Conservation (phyloP, 2,888 invertebrate genomes). For the Protophormia terraenovae region DNA sequence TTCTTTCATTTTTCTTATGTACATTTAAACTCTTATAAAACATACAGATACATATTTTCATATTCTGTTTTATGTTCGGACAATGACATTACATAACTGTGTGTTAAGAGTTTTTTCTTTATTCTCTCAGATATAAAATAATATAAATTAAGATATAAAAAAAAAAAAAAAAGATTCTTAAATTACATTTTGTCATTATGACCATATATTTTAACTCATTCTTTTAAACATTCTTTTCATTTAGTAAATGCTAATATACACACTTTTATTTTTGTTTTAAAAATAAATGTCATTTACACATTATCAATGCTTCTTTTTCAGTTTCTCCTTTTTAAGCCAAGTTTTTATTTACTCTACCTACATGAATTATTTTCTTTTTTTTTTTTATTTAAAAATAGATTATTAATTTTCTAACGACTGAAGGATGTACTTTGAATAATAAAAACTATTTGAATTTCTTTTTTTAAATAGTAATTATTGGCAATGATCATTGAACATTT, state of each 20-base stretch:
- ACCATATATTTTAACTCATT: not conserved
- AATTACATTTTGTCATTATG: not conserved
- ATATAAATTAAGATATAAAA: not conserved
- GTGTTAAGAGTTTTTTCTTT: not conserved
- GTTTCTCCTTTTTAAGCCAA: not conserved
- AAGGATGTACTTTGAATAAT: too few relatives aligned
- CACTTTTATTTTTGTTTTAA: not conserved
- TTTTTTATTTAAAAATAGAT: not conserved
- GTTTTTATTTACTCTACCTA: too few relatives aligned
- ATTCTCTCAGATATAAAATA: not conserved
- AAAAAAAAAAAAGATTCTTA: not conserved
- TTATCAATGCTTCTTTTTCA: too few relatives aligned
- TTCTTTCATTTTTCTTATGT: too few relatives aligned
- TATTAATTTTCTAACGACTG: not conserved
- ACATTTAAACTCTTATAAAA: too few relatives aligned
- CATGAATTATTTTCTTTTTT: not conserved
- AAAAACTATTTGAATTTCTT: too few relatives aligned
- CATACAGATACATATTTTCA: not conserved
- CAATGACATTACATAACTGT: constrained; percentile 60
- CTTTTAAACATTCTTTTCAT: not conserved
- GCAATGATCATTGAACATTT: too few relatives aligned
- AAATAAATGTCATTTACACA: too few relatives aligned
- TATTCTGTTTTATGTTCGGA: constrained; percentile 24
- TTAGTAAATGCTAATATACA: not conserved
- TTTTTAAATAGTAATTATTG: too few relatives aligned